A percentile compares a stretch with the other conserved stretches of the same genome.
These are phyloP conservation scores for Lasiurus borealis DNA, from an alignment of 2,113 vertebrate genomes.

Conservation along the genomic window DNA sequence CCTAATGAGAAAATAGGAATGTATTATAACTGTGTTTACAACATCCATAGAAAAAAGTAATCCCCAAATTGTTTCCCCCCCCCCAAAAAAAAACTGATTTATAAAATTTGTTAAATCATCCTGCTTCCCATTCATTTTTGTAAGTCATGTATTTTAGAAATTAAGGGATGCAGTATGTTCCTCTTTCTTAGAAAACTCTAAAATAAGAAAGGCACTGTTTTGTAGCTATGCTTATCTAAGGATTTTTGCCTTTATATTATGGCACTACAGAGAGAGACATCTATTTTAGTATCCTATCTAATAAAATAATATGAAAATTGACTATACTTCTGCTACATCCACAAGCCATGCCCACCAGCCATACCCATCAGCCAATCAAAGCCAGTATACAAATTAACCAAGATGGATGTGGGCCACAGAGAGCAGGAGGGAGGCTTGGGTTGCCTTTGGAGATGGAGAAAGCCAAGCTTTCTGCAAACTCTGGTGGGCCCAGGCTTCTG, in stretches of 20 bases:
- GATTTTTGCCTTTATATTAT: background rate
- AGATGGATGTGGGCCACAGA: no score
- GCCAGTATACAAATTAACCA: no score
- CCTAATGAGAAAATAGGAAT: conserved; percentile 1
- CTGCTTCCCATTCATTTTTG: background rate
- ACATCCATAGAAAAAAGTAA: background rate
- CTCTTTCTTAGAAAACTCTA: background rate
- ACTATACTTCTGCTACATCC: no score
- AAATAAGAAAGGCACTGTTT: background rate
- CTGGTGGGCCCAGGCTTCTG: no score
- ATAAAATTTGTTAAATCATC: background rate
- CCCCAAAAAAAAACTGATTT: background rate
- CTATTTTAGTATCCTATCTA: background rate
- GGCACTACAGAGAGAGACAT: background rate
- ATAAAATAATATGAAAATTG: no score
- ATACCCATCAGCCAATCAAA: no score
- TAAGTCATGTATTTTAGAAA: background rate
- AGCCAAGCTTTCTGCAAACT: no score
- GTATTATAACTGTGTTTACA: background rate
- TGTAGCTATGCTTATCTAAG: background rate
- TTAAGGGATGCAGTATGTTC: background rate
- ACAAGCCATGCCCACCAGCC: no score
- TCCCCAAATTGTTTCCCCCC: background rate
- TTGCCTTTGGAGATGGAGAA: no score
- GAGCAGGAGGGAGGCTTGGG: no score